These are phyloP conservation scores for Sebastiscus albofasciatus DNA, from an alignment of 2,797 vertebrate species.

Conservation along the genomic window DNA sequence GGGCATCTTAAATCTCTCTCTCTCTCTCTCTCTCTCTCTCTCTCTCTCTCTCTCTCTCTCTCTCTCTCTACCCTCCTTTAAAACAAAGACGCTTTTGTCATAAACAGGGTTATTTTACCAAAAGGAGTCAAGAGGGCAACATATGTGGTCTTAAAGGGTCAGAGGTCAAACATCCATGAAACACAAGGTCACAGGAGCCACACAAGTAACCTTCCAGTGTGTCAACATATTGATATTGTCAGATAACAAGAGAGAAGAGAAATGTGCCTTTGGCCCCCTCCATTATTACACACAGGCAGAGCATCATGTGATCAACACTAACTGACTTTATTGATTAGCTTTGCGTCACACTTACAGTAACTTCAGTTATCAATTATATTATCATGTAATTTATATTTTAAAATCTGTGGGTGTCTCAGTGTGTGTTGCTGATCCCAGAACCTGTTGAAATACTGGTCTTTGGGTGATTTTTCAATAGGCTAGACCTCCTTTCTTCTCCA, in stretches of 20 bases:
- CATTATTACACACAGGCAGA: slow-evolving; percentile 8
- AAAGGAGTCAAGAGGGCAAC: slow-evolving; percentile 80
- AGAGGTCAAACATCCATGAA: slow-evolving; percentile 91
- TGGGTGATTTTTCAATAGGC: slow-evolving; percentile 58
- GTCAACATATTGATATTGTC: slow-evolving; percentile 92
- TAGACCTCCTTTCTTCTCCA: slow-evolving; percentile 51
- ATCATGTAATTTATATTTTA: slow-evolving; percentile 25
- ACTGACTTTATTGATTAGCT: slow-evolving; percentile 24
- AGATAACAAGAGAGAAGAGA: slow-evolving; percentile 75
- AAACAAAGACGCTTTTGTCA: slow-evolving; percentile 87
- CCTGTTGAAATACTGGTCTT: slow-evolving; percentile 84
- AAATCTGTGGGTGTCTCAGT: not conserved
- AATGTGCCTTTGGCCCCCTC: slow-evolving; percentile 39
- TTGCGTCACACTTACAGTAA: not conserved
- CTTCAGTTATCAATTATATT: not conserved
- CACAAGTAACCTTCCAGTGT: slow-evolving; percentile 86
- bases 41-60: slow-evolving; percentile 5
- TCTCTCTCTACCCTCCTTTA: slow-evolving; percentile 37
- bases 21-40: slow-evolving; percentile 9
- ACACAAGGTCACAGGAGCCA: slow-evolving; percentile 86
- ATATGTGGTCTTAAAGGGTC: slow-evolving; percentile 91
- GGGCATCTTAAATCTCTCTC: slow-evolving; percentile 31
- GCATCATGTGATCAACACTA: slow-evolving; percentile 25
- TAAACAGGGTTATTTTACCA: slow-evolving; percentile 84
- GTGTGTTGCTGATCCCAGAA: slow-evolving; percentile 62